phyloP scores from a whole-genome alignment of 2,113 vertebrate genomes.

The Theropithecus gelada region DNA sequence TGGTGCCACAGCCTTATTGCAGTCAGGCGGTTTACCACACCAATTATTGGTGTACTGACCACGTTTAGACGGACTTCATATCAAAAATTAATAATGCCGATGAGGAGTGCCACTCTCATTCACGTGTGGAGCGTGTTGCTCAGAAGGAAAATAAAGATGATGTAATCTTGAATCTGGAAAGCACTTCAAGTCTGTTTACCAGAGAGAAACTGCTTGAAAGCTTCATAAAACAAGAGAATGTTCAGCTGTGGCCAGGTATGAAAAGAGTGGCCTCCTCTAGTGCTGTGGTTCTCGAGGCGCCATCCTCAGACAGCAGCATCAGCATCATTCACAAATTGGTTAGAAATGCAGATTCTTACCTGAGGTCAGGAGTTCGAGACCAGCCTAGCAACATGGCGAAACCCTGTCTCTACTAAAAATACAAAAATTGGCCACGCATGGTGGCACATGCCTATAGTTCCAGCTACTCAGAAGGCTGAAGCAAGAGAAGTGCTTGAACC shows the following conservation, averaged over 20 bases:
- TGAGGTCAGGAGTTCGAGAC: too few species aligned
- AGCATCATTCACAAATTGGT: not conserved
- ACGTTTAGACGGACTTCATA: slow-evolving; percentile 53
- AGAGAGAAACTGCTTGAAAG: slow-evolving; percentile 2
- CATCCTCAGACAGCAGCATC: fast-evolving
- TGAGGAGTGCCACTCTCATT: not conserved
- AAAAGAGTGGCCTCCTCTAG: too few species aligned
- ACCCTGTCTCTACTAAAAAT: too few species aligned
- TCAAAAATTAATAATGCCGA: slow-evolving; percentile 78
- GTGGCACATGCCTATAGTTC: too few species aligned
- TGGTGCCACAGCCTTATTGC: slow-evolving; percentile 75
- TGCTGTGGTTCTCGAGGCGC: not conserved
- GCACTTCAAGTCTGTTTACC: not conserved
- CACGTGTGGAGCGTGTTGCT: slow-evolving; percentile 14
- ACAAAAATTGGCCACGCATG: too few species aligned
- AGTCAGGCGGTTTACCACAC: slow-evolving; percentile 69
- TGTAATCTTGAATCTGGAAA: not conserved
- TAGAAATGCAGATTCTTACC: not conserved
- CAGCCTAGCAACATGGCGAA: too few species aligned
- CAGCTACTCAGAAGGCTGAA: too few species aligned
- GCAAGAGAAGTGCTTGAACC: too few species aligned
- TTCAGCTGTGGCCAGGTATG: not conserved
- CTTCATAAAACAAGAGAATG: not conserved
- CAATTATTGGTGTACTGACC: slow-evolving; percentile 74
- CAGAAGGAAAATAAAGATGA: not conserved